phyloP scores from a whole-genome alignment of 92 coral and sea anemone species.

The Porites cylindrica region DNA sequence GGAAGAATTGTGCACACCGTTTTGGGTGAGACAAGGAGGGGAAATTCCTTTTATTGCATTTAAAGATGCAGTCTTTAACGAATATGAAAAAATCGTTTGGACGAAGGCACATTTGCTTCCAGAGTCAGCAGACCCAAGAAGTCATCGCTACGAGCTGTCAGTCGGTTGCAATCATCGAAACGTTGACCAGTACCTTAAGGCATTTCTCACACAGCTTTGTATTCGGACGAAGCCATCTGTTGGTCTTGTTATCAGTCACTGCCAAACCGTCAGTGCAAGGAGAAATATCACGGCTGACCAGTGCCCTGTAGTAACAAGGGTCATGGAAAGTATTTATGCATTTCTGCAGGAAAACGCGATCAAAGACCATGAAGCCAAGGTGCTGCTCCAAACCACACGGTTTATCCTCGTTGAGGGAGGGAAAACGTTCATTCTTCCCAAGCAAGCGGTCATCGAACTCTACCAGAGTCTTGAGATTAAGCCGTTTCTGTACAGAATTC shows the following conservation, averaged over 20 bases:
- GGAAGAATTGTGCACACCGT: slow-evolving; percentile 34
- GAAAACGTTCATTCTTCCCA: slow-evolving; percentile 54
- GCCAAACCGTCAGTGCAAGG: slow-evolving; percentile 9
- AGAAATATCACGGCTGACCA: background rate
- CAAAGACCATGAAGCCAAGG: background rate
- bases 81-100: slow-evolving; percentile 52
- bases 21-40: slow-evolving; percentile 6
- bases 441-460: slow-evolving; percentile 64
- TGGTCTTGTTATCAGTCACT: slow-evolving; percentile 59
- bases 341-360: slow-evolving; percentile 20
- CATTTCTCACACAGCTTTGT: background rate
- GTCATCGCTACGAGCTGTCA: background rate
- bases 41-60: slow-evolving; percentile 55
- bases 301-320: background rate
- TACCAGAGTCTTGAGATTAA: slow-evolving; percentile 42
- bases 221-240: slow-evolving; percentile 40
- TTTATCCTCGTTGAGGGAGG: slow-evolving; percentile 63
- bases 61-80: slow-evolving; percentile 43
- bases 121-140: slow-evolving; percentile 3
- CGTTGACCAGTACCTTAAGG: background rate
- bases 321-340: slow-evolving; percentile 68
- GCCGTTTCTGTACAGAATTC: slow-evolving; percentile 73
- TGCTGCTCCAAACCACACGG: slow-evolving; percentile 8
- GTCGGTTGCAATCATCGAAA: background rate
- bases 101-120: slow-evolving; percentile 70